Percentiles rank a stretch among this genome's conserved stretches.
Conservation (phyloP, 2,888 invertebrate species). For the Allygus modestus region DNA sequence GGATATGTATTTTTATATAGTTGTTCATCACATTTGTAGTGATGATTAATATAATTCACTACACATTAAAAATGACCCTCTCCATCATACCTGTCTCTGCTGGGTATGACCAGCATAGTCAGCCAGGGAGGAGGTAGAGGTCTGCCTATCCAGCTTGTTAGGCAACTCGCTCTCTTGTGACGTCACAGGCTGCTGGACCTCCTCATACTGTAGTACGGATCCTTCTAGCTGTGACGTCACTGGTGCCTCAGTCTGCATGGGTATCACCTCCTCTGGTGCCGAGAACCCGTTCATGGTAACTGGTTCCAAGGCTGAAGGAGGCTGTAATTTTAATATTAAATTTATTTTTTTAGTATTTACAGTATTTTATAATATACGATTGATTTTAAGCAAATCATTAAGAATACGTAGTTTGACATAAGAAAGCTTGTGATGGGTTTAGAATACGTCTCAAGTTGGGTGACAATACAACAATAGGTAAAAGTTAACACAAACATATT, state of each 20-base stretch:
- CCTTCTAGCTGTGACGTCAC: background rate
- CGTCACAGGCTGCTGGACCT: background rate
- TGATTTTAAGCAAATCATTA: too few species aligned
- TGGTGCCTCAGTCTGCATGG: background rate
- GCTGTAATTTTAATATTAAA: background rate
- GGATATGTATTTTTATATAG: too few species aligned
- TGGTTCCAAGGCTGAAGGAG: background rate
- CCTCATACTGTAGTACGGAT: background rate
- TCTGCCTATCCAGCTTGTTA: conserved; percentile 70
- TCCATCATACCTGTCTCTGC: conserved; percentile 19
- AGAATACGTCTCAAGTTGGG: too few species aligned
- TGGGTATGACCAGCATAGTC: conserved; percentile 56
- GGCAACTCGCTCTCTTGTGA: background rate
- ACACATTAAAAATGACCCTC: too few species aligned
- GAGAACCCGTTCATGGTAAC: conserved; percentile 9
- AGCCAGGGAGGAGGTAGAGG: conserved; percentile 71
- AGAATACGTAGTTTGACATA: too few species aligned
- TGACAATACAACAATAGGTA: too few species aligned
- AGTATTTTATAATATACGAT: too few species aligned
- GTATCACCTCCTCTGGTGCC: background rate
- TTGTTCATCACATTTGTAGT: too few species aligned
- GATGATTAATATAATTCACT: too few species aligned
- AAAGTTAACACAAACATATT: too few species aligned
- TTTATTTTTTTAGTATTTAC: background rate
- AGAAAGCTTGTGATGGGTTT: too few species aligned